Evolutionary conservation across 2,797 vertebrate genomes (phyloP).

Genomic region (Notolepis coatsorum): DNA sequence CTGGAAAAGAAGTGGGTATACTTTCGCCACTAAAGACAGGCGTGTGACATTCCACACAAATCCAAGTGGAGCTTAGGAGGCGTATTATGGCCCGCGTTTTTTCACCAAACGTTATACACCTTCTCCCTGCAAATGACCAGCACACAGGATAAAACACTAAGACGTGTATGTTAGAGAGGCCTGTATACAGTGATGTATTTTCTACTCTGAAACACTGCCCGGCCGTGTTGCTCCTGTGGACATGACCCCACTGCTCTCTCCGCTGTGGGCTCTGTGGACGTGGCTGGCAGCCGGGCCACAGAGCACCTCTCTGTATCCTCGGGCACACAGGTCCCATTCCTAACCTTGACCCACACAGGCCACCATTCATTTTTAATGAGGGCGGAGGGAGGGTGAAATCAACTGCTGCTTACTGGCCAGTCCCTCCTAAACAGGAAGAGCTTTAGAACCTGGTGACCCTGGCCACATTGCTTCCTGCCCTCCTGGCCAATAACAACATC

Average conservation of each 20-base stretch:
- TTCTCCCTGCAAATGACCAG: not conserved
- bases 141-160: not conserved
- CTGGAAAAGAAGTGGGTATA: too few species aligned
- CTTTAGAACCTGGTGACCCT: conserved; percentile 66
- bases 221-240: conserved; percentile 54
- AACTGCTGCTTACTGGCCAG: conserved; percentile 37
- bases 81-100: conserved; percentile 16
- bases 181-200: conserved; percentile 49
- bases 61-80: not conserved
- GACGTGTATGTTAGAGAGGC: conserved; percentile 39
- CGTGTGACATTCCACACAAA: too few species aligned
- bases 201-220: conserved; percentile 31
- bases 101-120: conserved; percentile 21
- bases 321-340: conserved; percentile 63
- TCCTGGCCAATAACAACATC: conserved; percentile 36
- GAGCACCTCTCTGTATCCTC: conserved; percentile 60
- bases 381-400: conserved; percentile 45
- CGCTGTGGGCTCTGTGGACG: conserved; percentile 16
- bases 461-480: conserved; percentile 37
- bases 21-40: too few species aligned
- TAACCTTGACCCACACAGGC: conserved; percentile 71
- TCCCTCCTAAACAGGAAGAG: conserved; percentile 68
- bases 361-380: conserved; percentile 78
- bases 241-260: conserved; percentile 28
- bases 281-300: conserved; percentile 51